Percentiles rank a stretch among this genome's conserved stretches.
Conservation (phyloP, 1,140 invertebrate species). For the Aphelenchoides avenae region DNA sequence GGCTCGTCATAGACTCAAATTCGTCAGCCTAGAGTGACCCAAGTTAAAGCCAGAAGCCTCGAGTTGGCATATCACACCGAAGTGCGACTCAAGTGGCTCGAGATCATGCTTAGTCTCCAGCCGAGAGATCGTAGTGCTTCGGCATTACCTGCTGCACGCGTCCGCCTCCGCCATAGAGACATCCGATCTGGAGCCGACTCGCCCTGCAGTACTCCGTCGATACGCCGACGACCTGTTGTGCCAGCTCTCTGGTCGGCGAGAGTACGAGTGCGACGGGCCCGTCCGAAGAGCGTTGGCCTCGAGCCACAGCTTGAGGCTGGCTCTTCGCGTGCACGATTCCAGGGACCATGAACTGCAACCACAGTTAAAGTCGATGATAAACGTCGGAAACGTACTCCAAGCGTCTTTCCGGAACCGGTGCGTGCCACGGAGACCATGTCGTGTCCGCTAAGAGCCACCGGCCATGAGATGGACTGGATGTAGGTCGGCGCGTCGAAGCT, state of each 20-base stretch:
- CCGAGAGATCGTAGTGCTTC: too few species aligned
- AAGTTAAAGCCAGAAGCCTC: too few species aligned
- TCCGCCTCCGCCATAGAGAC: conserved; percentile 94
- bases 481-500: conserved; percentile 55
- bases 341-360: conserved; percentile 64
- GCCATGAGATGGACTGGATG: conserved; percentile 60
- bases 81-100: too few species aligned
- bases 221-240: conserved; percentile 90
- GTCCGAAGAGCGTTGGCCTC: too few species aligned
- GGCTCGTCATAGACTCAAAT: too few species aligned
- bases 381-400: conserved; percentile 64
- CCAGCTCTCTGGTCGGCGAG: conserved; percentile 86
- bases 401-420: conserved; percentile 81
- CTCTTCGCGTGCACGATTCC: conserved; percentile 85
- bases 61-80: too few species aligned
- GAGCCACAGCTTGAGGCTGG: conserved; percentile 65
- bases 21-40: too few species aligned
- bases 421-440: conserved; percentile 89
- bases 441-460: conserved; percentile 73
- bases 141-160: too few species aligned
- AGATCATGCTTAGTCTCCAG: too few species aligned
- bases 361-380: conserved; percentile 3
- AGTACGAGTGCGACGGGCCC: conserved; percentile 68
- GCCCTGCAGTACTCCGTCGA: conserved; percentile 79
- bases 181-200: conserved; percentile 79